Base-by-base conservation (phyloP, 1,140 invertebrate genomes). In the Amyelois transitella region DNA sequence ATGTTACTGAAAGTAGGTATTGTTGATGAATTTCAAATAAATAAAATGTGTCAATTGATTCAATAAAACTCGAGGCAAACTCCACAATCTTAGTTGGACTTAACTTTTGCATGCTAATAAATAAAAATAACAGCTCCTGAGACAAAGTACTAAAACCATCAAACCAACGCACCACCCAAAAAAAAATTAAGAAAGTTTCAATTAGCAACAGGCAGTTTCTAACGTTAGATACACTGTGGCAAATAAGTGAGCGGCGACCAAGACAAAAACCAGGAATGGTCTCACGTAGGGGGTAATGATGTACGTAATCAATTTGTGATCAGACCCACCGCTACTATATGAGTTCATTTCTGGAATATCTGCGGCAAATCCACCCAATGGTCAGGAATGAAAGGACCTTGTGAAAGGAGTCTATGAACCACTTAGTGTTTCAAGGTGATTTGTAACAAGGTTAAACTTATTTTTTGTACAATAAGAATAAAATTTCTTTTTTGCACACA, bases 271-370 rank as follows among this genome's bases (percentile, higher is more conserved):
- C 21, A 10, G 20, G 10, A 53, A 56, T 55, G 49, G 49, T 1
- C 18, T 60, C 59, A 56, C 59, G 53, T 52, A 19, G 45, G 12
- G 25, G 47, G 48, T 53, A 44, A 55, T 55, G 45, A 48, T 17
- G 45, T 22, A 48, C 52, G 25, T 56, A 61, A 61, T 61, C 59
- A 61, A 56, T 61, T 61, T 55, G 25, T 57, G 52, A 54, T 53
- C 51, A 53, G 45, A 20, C 45, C 8, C 18, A 18, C 18, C 43
- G 18, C 43, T 8, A 38, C 32, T 5, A n/a, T 48, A 48, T 12
- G 12, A 20, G 6, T 21, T 21, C 21, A 21, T 12, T 1, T 48
- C 45, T 48, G 45, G 19, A 21, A 48, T 48, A 14, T 38, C 32
- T 1, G 4, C n/a, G 32, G 32, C 12, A n/a, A 38, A 38, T 38